Conservation (phyloP, 1,140 invertebrate species). For the Drosophila tsacasi region DNA sequence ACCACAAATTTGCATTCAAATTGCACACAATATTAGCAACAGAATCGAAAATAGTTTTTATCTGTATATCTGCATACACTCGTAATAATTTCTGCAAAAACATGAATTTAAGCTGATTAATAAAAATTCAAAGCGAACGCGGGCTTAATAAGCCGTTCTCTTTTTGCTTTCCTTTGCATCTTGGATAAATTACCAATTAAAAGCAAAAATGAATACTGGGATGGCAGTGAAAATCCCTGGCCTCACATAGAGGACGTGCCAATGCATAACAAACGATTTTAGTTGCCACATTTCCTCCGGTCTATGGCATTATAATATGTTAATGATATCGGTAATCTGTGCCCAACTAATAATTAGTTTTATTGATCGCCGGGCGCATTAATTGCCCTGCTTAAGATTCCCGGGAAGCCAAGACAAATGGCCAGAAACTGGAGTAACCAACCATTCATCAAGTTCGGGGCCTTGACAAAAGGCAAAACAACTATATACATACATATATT, state of each 20-base stretch:
- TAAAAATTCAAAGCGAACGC: conserved; percentile 46
- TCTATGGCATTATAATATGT: conserved; percentile 53
- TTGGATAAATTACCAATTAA: conserved; percentile 66
- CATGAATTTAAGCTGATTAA: conserved; percentile 65
- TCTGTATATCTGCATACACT: conserved; percentile 9
- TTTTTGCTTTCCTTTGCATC: conserved; percentile 4
- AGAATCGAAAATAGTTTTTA: conserved; percentile 39
- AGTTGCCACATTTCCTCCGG: conserved; percentile 13
- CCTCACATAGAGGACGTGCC: conserved; percentile 19
- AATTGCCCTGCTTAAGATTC: conserved; percentile 42
- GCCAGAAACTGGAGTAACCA: conserved; percentile 32
- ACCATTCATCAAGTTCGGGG: conserved; percentile 43
- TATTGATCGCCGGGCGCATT: conserved; percentile 49
- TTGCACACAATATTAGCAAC: conserved; percentile 59
- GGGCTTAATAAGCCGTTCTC: conserved; percentile 39
- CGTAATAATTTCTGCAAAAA: background rate
- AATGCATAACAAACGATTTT: conserved; percentile 40
- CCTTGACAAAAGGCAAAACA: conserved; percentile 32
- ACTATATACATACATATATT: conserved; percentile 25
- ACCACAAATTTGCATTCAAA: conserved; percentile 79
- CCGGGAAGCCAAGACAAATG: conserved; percentile 30
- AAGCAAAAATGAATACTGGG: conserved; percentile 48
- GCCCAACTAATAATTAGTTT: conserved; percentile 73
- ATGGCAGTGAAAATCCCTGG: background rate
- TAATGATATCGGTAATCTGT: conserved; percentile 53